A percentile compares a stretch with the other conserved stretches of the same genome.
These are phyloP conservation scores for Egretta garzetta DNA, from an alignment of 2,113 vertebrate species.

Conservation along the genomic window DNA sequence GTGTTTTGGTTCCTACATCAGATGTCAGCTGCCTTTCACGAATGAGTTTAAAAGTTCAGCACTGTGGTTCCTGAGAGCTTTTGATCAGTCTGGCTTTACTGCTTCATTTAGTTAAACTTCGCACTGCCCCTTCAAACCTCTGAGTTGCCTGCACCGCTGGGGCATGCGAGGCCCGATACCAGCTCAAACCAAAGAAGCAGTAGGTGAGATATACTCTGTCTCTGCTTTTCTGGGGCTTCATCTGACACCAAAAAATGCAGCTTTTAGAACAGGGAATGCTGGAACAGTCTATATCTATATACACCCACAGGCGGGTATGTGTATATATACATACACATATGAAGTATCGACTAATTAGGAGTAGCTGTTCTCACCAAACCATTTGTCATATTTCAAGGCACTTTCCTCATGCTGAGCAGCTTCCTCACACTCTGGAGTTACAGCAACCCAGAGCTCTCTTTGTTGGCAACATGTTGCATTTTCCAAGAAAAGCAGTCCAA, in stretches of 20 bases:
- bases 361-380: neutral
- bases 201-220: neutral
- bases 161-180: too few relatives aligned
- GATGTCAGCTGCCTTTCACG: neutral
- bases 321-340: too few relatives aligned
- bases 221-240: neutral
- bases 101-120: neutral
- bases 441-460: neutral
- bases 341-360: neutral
- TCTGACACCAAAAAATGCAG: neutral
- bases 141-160: neutral
- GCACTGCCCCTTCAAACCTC: neutral
- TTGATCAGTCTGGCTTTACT: neutral
- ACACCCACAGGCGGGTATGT: neutral
- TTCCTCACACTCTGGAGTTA: neutral
- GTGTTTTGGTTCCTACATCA: neutral
- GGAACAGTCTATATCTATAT: neutral
- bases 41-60: neutral
- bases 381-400: fast-evolving
- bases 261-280: neutral
- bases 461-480: neutral
- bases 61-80: neutral
- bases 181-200: neutral
- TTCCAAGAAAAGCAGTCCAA: neutral
- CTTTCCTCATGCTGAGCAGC: fast-evolving